These are phyloP conservation scores for Carollia perspicillata DNA, from an alignment of 2,113 vertebrate species.

Conservation along the genomic window DNA sequence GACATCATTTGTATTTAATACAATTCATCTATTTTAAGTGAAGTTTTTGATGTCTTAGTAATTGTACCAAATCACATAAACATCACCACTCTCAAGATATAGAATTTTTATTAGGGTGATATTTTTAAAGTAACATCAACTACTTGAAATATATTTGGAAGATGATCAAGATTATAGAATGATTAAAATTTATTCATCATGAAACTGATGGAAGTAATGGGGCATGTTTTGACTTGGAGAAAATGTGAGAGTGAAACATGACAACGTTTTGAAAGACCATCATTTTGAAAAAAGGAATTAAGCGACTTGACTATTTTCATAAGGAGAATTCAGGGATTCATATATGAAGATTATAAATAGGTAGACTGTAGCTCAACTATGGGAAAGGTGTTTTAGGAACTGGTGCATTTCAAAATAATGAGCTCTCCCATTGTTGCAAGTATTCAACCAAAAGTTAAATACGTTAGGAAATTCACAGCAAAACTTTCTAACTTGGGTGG, in stretches of 20 bases:
- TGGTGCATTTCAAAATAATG: neutral
- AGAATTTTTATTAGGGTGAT: neutral
- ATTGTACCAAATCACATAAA: neutral
- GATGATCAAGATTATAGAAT: neutral
- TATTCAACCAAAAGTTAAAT: neutral
- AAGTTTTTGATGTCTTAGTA: neutral
- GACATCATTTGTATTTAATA: neutral
- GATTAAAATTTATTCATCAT: neutral
- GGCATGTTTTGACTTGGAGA: neutral
- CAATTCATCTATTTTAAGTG: neutral
- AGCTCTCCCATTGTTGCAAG: neutral
- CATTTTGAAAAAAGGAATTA: neutral
- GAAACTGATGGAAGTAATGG: neutral
- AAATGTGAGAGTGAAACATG: neutral
- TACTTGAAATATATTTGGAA: neutral
- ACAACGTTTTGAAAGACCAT: neutral
- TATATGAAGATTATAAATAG: neutral
- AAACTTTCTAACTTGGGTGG: neutral
- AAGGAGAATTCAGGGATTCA: neutral
- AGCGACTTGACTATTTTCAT: neutral
- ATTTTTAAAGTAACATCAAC: neutral
- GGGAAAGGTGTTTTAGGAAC: neutral
- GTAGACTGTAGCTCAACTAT: neutral
- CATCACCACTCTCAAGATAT: neutral
- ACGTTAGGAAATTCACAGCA: neutral